Conservation (phyloP, 2,888 invertebrate species). For the Athalia circularis region DNA sequence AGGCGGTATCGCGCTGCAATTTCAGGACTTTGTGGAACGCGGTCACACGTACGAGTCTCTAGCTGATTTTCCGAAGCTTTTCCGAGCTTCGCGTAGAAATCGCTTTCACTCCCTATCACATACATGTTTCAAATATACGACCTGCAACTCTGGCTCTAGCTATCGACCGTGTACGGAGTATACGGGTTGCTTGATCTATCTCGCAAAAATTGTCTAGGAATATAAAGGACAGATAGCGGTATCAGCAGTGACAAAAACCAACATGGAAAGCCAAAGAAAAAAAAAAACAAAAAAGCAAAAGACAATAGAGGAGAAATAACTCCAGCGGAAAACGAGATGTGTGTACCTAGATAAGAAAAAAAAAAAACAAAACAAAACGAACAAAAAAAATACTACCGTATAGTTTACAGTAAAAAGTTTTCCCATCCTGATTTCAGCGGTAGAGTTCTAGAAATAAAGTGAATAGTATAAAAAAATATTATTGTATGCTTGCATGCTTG, state of each 20-base stretch:
- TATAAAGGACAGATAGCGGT: not conserved
- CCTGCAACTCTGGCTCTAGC: not conserved
- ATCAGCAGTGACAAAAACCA: not conserved
- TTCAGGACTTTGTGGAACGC: constrained; percentile 9
- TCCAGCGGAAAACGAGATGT: not conserved
- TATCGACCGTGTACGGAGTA: not conserved
- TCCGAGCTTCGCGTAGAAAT: not conserved
- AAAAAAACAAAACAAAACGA: no score
- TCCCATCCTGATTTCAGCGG: no score
- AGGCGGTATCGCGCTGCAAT: constrained; percentile 1
- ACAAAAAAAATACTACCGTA: not conserved
- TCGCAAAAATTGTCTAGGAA: not conserved
- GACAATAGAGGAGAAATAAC: not conserved
- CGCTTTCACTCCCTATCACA: not conserved
- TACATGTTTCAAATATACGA: not conserved
- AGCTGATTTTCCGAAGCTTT: not conserved
- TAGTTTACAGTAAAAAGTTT: no score
- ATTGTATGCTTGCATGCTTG: no score
- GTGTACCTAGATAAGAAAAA: not conserved
- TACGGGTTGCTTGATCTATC: no score
- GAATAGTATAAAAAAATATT: no score
- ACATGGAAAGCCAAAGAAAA: not conserved
- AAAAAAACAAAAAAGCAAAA: not conserved
- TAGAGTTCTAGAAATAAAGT: no score
- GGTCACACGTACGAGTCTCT: constrained; percentile 19